phyloP scores from a whole-genome alignment of 2,113 vertebrate genomes.

The Mixornis gularis region DNA sequence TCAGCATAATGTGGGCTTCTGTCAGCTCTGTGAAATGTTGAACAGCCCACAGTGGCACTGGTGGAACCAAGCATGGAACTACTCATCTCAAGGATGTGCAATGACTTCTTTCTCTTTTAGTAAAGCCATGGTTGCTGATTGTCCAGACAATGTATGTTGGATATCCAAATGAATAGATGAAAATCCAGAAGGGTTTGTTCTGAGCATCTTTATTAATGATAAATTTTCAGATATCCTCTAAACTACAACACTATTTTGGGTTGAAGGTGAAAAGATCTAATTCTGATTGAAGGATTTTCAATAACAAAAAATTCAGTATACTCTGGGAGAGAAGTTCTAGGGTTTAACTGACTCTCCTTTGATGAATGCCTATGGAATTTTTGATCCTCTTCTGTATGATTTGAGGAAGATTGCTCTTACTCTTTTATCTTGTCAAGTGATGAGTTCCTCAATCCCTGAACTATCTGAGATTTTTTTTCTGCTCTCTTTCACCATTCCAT shows the following conservation, averaged over 20 bases:
- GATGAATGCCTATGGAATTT: background rate
- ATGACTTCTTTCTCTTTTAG: background rate
- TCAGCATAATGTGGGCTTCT: background rate
- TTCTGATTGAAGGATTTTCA: background rate
- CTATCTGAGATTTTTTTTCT: background rate
- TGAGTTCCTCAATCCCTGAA: background rate
- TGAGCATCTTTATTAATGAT: background rate
- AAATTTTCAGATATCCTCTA: background rate
- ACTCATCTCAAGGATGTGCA: background rate
- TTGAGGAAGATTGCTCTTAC: background rate
- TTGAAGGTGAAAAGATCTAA: background rate
- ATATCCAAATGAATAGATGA: background rate
- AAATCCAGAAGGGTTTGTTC: background rate
- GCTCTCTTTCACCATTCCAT: background rate
- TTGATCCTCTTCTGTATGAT: background rate
- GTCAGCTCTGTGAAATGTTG: background rate
- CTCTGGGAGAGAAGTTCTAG: background rate
- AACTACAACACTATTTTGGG: background rate
- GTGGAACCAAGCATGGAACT: background rate
- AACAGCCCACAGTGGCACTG: background rate
- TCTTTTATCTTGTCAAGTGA: background rate
- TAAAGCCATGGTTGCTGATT: background rate
- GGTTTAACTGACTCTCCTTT: background rate
- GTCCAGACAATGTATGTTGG: too few species aligned
- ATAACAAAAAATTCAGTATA: background rate